A percentile compares a stretch with the other conserved stretches of the same genome.
phyloP scores from a whole-genome alignment of 1,140 invertebrate genomes.

The Magallana ariakensis region DNA sequence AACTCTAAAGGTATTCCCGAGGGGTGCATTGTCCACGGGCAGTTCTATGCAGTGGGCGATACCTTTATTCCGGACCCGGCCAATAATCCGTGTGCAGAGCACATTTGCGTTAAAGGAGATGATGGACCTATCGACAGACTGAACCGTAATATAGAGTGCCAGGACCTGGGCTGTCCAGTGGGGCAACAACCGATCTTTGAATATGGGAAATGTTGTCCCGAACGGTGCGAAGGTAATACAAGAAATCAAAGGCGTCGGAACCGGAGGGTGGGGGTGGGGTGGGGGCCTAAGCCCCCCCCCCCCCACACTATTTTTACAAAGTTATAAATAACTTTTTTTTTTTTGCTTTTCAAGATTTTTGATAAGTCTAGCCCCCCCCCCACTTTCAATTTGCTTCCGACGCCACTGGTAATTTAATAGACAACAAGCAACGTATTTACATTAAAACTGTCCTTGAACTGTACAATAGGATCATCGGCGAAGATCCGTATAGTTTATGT shows the following conservation, averaged over 20 bases:
- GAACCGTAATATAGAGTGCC: slow-evolving; percentile 40
- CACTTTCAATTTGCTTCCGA: too few relatives aligned
- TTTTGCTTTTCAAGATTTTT: too few relatives aligned
- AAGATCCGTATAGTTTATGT: not conserved
- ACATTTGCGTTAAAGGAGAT: slow-evolving; percentile 41
- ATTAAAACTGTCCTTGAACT: too few relatives aligned
- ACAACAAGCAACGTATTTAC: too few relatives aligned
- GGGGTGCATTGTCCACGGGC: not conserved
- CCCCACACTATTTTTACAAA: too few relatives aligned
- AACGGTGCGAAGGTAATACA: not conserved
- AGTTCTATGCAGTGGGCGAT: slow-evolving; percentile 30
- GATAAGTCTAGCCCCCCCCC: too few relatives aligned
- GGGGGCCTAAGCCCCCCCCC: too few relatives aligned
- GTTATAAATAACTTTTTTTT: too few relatives aligned
- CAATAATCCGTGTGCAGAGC: slow-evolving; percentile 50
- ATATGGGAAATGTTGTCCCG: not conserved
- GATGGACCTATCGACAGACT: slow-evolving; percentile 39
- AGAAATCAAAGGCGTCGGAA: too few relatives aligned
- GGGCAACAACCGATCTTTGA: slow-evolving; percentile 42
- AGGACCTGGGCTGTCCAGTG: slow-evolving; percentile 39
- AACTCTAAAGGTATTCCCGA: slow-evolving; percentile 13
- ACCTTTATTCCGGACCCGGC: slow-evolving; percentile 48
- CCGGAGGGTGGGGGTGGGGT: too few relatives aligned
- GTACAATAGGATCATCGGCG: too few relatives aligned
- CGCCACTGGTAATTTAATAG: too few relatives aligned